Conservation (phyloP, 30 jellyfish, hydroid and myxozoan species). For the Aurelia sp. region DNA sequence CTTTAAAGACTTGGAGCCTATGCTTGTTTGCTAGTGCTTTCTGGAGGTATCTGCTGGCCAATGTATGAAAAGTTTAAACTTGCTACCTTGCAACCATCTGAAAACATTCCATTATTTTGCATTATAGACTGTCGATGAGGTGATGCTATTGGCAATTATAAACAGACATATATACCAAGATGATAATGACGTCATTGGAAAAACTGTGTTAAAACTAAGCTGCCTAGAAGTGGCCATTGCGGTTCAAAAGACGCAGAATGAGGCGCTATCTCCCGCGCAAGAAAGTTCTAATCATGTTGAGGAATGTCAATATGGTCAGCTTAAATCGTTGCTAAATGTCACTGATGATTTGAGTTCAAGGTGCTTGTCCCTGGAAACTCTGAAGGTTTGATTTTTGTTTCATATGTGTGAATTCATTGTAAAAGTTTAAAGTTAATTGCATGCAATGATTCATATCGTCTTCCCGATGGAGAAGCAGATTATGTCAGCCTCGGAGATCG, state of each 20-base stretch:
- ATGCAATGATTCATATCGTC: too few relatives aligned
- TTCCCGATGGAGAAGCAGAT: too few relatives aligned
- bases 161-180: constrained; percentile 78
- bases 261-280: not conserved
- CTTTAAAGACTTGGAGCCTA: too few relatives aligned
- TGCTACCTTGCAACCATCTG: too few relatives aligned
- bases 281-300: not conserved
- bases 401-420: too few relatives aligned
- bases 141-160: constrained; percentile 20
- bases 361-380: constrained; percentile 32
- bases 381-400: constrained; percentile 17
- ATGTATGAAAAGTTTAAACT: too few relatives aligned
- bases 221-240: constrained; percentile 35
- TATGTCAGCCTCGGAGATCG: too few relatives aligned
- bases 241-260: not conserved
- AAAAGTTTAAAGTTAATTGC: too few relatives aligned
- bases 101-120: not conserved
- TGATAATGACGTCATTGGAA: constrained; percentile 70
- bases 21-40: too few relatives aligned
- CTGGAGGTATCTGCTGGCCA: too few relatives aligned
- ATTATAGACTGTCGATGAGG: constrained; percentile 49
- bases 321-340: constrained; percentile 28
- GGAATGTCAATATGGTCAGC: constrained; percentile 10
- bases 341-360: constrained; percentile 33
- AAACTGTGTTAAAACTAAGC: constrained; percentile 37